phyloP scores from a whole-genome alignment of 2,797 vertebrate species.

The Hafferia zeledoni region DNA sequence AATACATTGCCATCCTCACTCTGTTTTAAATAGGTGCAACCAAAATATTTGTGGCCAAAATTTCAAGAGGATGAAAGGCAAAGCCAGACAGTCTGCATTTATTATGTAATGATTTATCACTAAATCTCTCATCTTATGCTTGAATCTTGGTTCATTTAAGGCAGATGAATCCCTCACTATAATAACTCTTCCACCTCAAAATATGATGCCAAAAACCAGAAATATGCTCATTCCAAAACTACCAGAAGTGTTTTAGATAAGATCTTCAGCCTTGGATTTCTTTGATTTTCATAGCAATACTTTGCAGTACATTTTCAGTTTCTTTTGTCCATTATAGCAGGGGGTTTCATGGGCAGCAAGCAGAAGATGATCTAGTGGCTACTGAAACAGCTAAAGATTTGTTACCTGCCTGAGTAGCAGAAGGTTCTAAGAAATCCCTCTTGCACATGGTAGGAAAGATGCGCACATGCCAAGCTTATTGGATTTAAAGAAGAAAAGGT shows the following conservation, averaged over 20 bases:
- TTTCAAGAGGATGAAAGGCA: neutral
- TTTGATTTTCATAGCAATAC: neutral
- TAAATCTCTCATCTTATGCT: neutral
- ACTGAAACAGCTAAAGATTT: neutral
- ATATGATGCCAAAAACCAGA: neutral
- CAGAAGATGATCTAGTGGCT: neutral
- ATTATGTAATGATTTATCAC: neutral
- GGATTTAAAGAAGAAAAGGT: neutral
- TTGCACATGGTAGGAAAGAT: neutral
- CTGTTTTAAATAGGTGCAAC: neutral
- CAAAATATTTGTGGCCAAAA: neutral
- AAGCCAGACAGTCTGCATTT: neutral
- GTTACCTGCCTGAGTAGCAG: neutral
- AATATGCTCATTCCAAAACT: neutral
- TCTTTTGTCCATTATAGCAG: neutral
- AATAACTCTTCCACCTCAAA: neutral
- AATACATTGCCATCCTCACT: neutral
- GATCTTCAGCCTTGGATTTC: neutral
- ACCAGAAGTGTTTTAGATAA: neutral
- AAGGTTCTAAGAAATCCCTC: neutral
- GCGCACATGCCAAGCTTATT: neutral
- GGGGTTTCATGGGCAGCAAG: neutral
- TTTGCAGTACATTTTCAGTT: neutral
- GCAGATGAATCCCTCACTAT: neutral
- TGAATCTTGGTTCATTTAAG: neutral